Base-by-base conservation (phyloP, 2,888 invertebrate genomes). In the Cerastis leucographa region DNA sequence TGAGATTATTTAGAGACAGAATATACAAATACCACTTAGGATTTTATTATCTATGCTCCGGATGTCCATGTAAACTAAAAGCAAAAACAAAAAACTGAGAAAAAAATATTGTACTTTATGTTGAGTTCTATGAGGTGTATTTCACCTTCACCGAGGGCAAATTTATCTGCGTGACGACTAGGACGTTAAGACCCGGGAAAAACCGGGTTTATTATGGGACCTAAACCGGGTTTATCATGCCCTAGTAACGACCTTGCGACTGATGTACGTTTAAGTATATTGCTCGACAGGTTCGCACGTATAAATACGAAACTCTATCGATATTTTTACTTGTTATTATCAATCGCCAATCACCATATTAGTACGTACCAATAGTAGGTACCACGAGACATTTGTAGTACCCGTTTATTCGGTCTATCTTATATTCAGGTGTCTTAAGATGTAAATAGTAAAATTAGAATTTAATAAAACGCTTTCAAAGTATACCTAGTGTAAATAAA, bases 401-500 rank as follows among this genome's bases (percentile, higher is more conserved):
- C 17, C 9, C 22, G 22, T 17, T 19, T 42, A 64, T 7, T 14
- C n/a, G 6, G 29, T 40, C 0, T 49, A 17, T 19, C 40, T 22
- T 51, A 42, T 17, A 14, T n/a, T 35, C 19, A 61, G 61, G 61
- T 35, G 19, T 35, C 61, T 5, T 61, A 64, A 61, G 1, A 35
- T 78, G 40, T 66, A n/a, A 29, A 42, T 59, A 59, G 1, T 22
- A 46, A 64, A 40, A 46, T 56, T n/a, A 35, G 8, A 76, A 65
- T 40, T 35, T 76, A 12, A 40, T 19, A 59, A 61, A 61, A 59
- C 9, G 74, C 46, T 74, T 73, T 59, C 59, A 72, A 61, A 73
- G 40, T 61, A 51, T 51, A n/a, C 29, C 61, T 17, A 29, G n/a
- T 74, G 49, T 29, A 62, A 29, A 29, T 49, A 46, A 17, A 17